Evolutionary conservation across 2,888 invertebrate species (phyloP).

Genomic region (Tipula unca): DNA sequence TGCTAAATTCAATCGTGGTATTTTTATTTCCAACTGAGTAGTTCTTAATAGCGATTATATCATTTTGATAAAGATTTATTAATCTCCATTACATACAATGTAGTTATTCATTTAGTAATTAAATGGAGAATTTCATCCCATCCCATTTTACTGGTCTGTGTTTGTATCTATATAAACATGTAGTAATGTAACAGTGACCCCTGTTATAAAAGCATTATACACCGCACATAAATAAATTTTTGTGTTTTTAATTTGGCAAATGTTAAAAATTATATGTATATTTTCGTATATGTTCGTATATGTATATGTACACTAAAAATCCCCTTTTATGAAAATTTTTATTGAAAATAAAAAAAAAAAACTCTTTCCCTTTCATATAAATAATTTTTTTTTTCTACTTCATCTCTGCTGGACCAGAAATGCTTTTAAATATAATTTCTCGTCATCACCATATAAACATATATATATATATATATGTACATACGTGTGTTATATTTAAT

Average conservation of each 20-base stretch:
- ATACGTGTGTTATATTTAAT: neutral
- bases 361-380: neutral
- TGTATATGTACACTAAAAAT: neutral
- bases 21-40: neutral
- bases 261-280: neutral
- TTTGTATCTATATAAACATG: neutral
- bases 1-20: neutral
- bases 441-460: neutral
- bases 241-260: neutral
- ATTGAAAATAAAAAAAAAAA: neutral
- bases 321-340: neutral
- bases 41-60: constrained; percentile 14
- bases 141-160: neutral
- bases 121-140: neutral
- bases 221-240: neutral
- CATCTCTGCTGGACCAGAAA: neutral
- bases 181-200: neutral
- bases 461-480: too few species aligned
- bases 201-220: neutral
- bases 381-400: neutral
- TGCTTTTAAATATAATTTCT: neutral
- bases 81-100: neutral
- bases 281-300: neutral
- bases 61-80: constrained; percentile 8
- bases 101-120: neutral